Percentiles rank a stretch among this genome's conserved stretches.
Evolutionary conservation across 2,888 invertebrate genomes (phyloP).

Genomic region (Calameuta pallipes): DNA sequence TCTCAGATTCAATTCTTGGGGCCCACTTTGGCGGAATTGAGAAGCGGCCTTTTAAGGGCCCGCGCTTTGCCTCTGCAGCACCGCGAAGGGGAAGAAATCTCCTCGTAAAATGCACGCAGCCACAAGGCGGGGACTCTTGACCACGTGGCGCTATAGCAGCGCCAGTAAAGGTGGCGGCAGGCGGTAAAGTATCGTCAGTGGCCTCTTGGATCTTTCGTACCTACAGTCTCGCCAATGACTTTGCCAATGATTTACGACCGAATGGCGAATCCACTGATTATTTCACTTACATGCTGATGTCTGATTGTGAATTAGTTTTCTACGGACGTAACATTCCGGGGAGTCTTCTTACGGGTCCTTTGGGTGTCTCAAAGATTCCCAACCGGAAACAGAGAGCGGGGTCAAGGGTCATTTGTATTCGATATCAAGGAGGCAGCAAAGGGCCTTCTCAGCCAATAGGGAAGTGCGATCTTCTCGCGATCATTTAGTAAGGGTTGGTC

Average conservation of each 20-base stretch:
- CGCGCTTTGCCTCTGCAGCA: background rate
- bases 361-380: background rate
- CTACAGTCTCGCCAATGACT: background rate
- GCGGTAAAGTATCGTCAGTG: too few species aligned
- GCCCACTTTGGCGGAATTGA: constrained; percentile 28
- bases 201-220: too few species aligned
- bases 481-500: background rate
- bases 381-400: background rate
- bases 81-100: background rate
- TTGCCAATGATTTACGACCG: background rate
- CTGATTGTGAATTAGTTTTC: background rate
- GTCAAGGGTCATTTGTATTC: background rate
- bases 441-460: background rate
- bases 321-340: background rate
- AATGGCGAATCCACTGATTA: background rate
- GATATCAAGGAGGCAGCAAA: background rate
- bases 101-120: background rate
- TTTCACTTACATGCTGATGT: background rate
- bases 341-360: background rate
- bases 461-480: background rate
- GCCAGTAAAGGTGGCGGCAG: background rate
- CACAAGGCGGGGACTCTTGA: background rate
- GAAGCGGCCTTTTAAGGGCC: constrained; percentile 1
- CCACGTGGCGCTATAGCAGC: background rate
- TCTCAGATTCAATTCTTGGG: constrained; percentile 60